Evolutionary conservation across 1,140 invertebrate species (phyloP).

Genomic region (Agrilus planipennis): DNA sequence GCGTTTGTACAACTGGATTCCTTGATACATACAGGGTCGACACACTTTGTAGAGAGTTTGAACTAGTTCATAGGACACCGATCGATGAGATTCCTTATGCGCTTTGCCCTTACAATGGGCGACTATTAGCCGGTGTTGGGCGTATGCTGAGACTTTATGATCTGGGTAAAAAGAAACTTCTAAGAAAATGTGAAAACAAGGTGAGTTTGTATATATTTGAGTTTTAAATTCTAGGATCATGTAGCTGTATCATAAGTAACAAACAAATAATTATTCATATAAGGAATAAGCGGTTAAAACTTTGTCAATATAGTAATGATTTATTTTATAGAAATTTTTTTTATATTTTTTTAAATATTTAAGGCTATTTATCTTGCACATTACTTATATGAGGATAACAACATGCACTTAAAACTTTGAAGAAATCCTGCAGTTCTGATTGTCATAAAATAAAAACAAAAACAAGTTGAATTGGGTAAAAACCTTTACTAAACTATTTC

Average conservation of each 20-base stretch:
- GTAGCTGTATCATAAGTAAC: no score
- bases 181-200: constrained; percentile 98
- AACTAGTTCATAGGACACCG: constrained; percentile 88
- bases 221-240: no score
- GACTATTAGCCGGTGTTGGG: constrained; percentile 85
- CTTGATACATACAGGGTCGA: constrained; percentile 79
- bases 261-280: no score
- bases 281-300: no score
- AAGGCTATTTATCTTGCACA: no score
- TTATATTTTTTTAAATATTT: no score
- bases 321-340: no score
- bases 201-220: constrained; percentile 31
- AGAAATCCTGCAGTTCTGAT: constrained; percentile 31
- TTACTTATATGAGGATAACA: constrained; percentile 17
- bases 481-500: constrained; percentile 3
- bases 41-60: constrained; percentile 61
- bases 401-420: constrained; percentile 6
- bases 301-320: no score
- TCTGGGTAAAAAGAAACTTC: constrained; percentile 90
- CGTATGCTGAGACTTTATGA: constrained; percentile 89
- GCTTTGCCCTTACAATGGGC: constrained; percentile 83
- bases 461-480: neutral
- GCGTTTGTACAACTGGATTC: constrained; percentile 65
- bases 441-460: constrained; percentile 1
- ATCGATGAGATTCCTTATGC: constrained; percentile 88